A percentile compares a stretch with the other conserved stretches of the same genome.
phyloP scores from a whole-genome alignment of 2,888 invertebrate species.

The Acleris emargana region DNA sequence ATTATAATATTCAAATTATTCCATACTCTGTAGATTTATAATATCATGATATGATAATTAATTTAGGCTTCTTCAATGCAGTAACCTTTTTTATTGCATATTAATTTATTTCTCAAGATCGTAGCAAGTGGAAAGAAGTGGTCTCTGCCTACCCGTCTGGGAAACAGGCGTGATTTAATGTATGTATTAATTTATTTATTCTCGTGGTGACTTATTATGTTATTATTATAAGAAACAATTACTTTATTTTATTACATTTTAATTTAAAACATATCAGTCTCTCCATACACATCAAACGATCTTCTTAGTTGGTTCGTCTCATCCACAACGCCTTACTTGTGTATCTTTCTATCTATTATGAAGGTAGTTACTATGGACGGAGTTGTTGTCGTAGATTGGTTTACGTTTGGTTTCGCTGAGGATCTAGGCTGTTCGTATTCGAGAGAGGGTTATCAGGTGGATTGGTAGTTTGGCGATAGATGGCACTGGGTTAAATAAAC shows the following conservation, averaged over 20 bases:
- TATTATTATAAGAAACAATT: neutral
- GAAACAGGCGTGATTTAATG: no score
- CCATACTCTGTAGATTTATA: no score
- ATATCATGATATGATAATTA: no score
- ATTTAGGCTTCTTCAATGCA: no score
- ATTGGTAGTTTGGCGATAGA: neutral
- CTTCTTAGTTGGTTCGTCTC: constrained; percentile 71
- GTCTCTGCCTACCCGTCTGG: no score
- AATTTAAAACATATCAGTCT: constrained; percentile 28
- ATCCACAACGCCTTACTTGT: constrained; percentile 82
- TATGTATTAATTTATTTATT: no score
- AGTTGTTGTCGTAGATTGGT: constrained; percentile 69
- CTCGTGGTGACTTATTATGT: neutral
- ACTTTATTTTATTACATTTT: constrained; percentile 21
- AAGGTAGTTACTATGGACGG: constrained; percentile 73
- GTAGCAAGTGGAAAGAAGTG: no score
- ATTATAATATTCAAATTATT: no score
- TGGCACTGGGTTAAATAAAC: neutral
- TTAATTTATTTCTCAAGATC: no score
- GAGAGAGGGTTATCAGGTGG: constrained; percentile 15
- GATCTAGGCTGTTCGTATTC: constrained; percentile 39
- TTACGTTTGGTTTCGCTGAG: constrained; percentile 51
- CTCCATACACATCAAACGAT: constrained; percentile 50
- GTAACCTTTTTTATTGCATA: no score
- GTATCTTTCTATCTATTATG: constrained; percentile 78